Base-by-base conservation (phyloP, 2,888 invertebrate species). In the Lingula anatina region DNA sequence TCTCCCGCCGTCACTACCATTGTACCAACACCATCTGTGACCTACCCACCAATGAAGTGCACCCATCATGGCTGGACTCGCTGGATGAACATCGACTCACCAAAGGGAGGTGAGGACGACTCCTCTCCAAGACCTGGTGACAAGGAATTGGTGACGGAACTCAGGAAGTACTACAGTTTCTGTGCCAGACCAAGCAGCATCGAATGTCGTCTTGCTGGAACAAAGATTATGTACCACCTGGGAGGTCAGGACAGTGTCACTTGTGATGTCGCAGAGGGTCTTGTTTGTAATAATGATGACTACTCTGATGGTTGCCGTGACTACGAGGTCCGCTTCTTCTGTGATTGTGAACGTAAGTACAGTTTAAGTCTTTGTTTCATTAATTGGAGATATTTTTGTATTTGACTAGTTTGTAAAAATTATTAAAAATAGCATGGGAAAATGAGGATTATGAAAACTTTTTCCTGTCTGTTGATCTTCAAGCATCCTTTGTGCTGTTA, bases 231-330 rank as follows among this genome's bases (percentile, higher is more conserved):
- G 7, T 67, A 59, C 46, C 55, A 52, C 3, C 49, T 48, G 3
- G 62, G 66, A 5, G 65, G 66, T 15, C 69, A 72, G 48, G 57
- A 60, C 1, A 52, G 53, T 44, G 63, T 65, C 1, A 54, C 46
- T 12, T 73, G 73, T 51, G 62, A 67, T 47, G 70, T 89, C 50
- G 84, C 87, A 60, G 80, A 81, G 15, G 91, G 91, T 0, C 78
- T 91, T 0, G 75, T 84, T 4, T 91, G 91, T 68, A 76, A 70
- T 49, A 60, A 57, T 3, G 55, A 57, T 4, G 56, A 57, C 24
- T 59, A 63, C 49, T 21, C 15, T 5, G n/a, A 7, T 12, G 57
- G 45, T 12, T 74, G 74, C 51, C 48, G 59, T 12, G 71, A 74
- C 49, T 74, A 73, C 52, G 66, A 71, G 59, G 59, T 71, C 25